phyloP scores from a whole-genome alignment of 2,888 invertebrate species.

The Tenthredo scrophulariae region DNA sequence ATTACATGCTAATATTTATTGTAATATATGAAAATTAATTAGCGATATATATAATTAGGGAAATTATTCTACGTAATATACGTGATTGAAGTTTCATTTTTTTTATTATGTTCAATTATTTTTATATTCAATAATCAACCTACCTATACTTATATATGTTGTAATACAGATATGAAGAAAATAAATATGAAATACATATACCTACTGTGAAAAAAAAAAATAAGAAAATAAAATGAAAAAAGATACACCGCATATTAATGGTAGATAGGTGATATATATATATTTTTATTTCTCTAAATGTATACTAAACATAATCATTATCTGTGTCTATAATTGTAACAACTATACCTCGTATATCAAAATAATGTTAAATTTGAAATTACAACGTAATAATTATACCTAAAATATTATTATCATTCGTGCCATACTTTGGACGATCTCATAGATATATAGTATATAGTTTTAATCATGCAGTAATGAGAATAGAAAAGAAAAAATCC shows the following conservation, averaged over 20 bases:
- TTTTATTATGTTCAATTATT: background rate
- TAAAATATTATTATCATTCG: too few relatives aligned
- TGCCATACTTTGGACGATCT: too few relatives aligned
- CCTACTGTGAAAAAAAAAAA: background rate
- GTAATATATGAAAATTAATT: background rate
- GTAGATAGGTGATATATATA: background rate
- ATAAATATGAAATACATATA: background rate
- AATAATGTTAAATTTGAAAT: too few relatives aligned
- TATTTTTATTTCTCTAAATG: background rate
- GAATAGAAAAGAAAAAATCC: background rate
- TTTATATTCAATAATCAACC: too few relatives aligned
- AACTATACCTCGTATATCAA: background rate
- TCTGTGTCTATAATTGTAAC: slow-evolving; percentile 4
- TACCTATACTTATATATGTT: too few relatives aligned
- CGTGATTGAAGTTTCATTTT: background rate
- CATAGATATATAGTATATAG: too few relatives aligned
- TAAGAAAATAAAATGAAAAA: background rate
- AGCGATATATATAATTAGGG: background rate
- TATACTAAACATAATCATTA: background rate
- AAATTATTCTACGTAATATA: background rate
- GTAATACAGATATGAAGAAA: background rate
- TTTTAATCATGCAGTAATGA: too few relatives aligned
- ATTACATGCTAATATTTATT: background rate
- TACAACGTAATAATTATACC: too few relatives aligned
- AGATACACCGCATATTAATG: background rate